Evolutionary conservation across 2,797 vertebrate species (phyloP).

Genomic region (Taenioides sp.): DNA sequence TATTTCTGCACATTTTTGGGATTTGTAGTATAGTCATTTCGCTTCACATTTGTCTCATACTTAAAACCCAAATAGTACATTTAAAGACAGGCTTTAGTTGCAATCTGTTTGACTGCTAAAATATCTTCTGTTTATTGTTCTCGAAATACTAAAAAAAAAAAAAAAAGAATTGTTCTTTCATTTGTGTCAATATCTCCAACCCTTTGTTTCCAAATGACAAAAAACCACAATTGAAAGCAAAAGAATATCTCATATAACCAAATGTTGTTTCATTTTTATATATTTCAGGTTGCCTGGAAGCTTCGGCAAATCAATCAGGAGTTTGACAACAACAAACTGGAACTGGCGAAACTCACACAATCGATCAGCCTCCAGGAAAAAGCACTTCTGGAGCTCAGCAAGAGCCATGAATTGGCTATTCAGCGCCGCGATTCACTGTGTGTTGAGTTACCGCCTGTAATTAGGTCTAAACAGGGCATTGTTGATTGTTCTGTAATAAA

Average conservation of each 20-base stretch:
- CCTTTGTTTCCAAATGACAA: neutral
- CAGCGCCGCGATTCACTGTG: constrained; percentile 83
- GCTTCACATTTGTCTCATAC: neutral
- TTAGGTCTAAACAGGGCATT: neutral
- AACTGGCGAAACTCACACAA: constrained; percentile 74
- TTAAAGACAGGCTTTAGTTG: neutral
- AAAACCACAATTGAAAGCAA: neutral
- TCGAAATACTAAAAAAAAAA: neutral
- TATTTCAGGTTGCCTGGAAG: constrained; percentile 51
- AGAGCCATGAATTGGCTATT: constrained; percentile 67
- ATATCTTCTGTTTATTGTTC: neutral
- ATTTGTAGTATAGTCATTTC: neutral
- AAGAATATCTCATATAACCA: neutral
- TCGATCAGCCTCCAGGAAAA: constrained; percentile 74
- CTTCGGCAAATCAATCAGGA: constrained; percentile 78
- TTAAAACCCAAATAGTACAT: neutral
- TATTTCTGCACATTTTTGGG: no score
- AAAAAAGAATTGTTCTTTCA: neutral
- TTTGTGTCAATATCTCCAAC: neutral
- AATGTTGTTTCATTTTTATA: neutral
- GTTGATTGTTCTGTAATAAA: constrained; percentile 8
- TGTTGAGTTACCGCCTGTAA: constrained; percentile 15
- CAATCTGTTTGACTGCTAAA: neutral
- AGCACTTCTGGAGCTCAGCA: constrained; percentile 75
- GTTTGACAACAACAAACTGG: constrained; percentile 74